Evolutionary conservation across 2,888 invertebrate genomes (phyloP), one percentile per base, ranked within the genome.

Genomic region (Protodeltote pygarga): DNA sequence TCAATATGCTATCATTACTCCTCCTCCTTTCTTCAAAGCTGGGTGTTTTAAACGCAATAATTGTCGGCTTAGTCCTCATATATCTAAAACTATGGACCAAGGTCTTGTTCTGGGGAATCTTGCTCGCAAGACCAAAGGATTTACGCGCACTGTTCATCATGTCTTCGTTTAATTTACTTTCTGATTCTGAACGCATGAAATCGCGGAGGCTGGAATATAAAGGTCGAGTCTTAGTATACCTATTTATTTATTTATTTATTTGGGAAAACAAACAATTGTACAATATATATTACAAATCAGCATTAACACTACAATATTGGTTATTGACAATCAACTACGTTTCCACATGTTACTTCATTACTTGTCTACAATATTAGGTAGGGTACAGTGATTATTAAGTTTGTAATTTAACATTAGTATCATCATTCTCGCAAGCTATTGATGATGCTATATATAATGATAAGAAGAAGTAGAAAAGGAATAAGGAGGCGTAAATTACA

Each of bases 81-180:
- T 97, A 97, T n/a, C 97, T 93, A 85, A 97, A 97, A 77, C 96
- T 96, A 75, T 97, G 96, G 0, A 96, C 97, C 51, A 97, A 85
- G 0, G 96, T 95, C 67, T 94, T 95, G 77, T 96, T 95, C 77
- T 96, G 96, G 0, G 96, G 96, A 71, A 95, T 95, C 29, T 95
- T 83, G 80, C 47, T 13, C 1, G 63, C 58, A 0, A 55, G 23
- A 0, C 57, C 44, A 5, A 45, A 59, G 0, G 63, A 6, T 24
- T 62, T 59, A 10, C 44, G 59, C 3, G 59, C 59, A 6, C 29
- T 89, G 3, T 93, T 91, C 55, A 96, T 93, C 47, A 94, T 94
- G 38, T 92, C 93, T 62, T 95, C 94, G 73, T 95, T 94, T 71
- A 97, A 95, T 46, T 95, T 95, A 53, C 94, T 94, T 71, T 96